Conservation (phyloP, 2,888 invertebrate genomes). For the Marasmarcha lunaedactyla region DNA sequence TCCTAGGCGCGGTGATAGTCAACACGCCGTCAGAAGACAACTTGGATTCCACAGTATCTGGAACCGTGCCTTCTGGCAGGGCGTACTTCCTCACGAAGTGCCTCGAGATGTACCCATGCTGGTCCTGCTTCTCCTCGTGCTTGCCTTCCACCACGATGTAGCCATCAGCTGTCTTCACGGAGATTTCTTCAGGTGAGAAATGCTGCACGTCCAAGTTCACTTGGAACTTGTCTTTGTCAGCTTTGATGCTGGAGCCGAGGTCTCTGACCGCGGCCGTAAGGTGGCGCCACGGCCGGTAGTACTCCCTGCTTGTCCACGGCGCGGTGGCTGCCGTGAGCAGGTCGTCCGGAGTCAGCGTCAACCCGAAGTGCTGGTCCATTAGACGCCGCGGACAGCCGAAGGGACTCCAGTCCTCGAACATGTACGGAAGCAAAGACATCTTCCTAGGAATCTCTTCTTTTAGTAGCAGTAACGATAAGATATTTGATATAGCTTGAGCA, state of each 20-base stretch:
- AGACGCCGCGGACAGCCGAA: slow-evolving; percentile 50
- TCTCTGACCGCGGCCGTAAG: slow-evolving; percentile 56
- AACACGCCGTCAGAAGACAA: slow-evolving; percentile 84
- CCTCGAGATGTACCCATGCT: slow-evolving; percentile 79
- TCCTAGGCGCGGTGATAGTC: slow-evolving; percentile 73
- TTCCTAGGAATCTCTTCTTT: slow-evolving; percentile 7
- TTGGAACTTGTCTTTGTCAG: slow-evolving; percentile 56
- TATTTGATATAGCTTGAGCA: slow-evolving; percentile 38
- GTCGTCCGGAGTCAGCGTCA: slow-evolving; percentile 61
- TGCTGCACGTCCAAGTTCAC: slow-evolving; percentile 80
- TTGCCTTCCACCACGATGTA: slow-evolving; percentile 80
- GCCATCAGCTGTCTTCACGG: slow-evolving; percentile 79
- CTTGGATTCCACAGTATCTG: slow-evolving; percentile 77
- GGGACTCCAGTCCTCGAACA: slow-evolving; percentile 23
- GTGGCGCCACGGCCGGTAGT: slow-evolving; percentile 55
- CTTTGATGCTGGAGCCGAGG: slow-evolving; percentile 63
- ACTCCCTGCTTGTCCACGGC: slow-evolving; percentile 33
- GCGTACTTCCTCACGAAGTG: slow-evolving; percentile 78
- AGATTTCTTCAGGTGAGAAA: slow-evolving; percentile 81
- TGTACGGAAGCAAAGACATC: slow-evolving; percentile 38
- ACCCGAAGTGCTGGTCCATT: slow-evolving; percentile 66
- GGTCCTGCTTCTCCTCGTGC: slow-evolving; percentile 82
- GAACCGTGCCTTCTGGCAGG: slow-evolving; percentile 77
- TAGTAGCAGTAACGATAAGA: slow-evolving; percentile 25
- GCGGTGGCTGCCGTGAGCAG: slow-evolving; percentile 32